Evolutionary conservation across 2,797 vertebrate genomes (phyloP).

Genomic region (Sylvilagus floridanus): DNA sequence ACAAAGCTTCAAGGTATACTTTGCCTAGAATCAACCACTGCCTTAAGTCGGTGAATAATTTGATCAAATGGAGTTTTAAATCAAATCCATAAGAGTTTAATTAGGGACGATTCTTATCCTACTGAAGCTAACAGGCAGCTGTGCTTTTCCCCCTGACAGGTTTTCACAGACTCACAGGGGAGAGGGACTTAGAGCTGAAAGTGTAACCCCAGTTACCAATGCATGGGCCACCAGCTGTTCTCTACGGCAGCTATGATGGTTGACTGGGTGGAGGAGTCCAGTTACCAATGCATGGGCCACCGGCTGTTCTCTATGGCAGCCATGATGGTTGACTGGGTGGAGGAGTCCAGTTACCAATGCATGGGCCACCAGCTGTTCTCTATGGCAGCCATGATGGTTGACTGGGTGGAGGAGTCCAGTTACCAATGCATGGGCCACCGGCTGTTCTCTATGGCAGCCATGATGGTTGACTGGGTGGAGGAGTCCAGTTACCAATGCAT

Average conservation of each 20-base stretch:
- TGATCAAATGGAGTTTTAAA: conserved; percentile 80
- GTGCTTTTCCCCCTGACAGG: conserved; percentile 22
- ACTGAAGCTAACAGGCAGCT: conserved; percentile 72
- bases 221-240: neutral
- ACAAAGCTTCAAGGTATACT: conserved; percentile 62
- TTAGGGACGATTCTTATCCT: conserved; percentile 76
- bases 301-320: too few relatives aligned
- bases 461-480: too few relatives aligned
- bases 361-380: too few relatives aligned
- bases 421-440: too few relatives aligned
- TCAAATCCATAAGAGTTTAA: conserved; percentile 80
- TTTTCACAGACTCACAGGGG: conserved; percentile 44
- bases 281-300: too few relatives aligned
- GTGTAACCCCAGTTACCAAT: neutral
- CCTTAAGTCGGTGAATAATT: conserved; percentile 75
- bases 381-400: too few relatives aligned
- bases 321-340: too few relatives aligned
- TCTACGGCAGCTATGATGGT: too few relatives aligned
- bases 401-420: too few relatives aligned
- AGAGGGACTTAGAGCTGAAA: neutral
- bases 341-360: too few relatives aligned
- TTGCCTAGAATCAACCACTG: conserved; percentile 74
- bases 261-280: too few relatives aligned
- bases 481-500: neutral
- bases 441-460: too few relatives aligned